Evolutionary conservation across 2,888 invertebrate species (phyloP).

Genomic region (Tetragonisca angustula): DNA sequence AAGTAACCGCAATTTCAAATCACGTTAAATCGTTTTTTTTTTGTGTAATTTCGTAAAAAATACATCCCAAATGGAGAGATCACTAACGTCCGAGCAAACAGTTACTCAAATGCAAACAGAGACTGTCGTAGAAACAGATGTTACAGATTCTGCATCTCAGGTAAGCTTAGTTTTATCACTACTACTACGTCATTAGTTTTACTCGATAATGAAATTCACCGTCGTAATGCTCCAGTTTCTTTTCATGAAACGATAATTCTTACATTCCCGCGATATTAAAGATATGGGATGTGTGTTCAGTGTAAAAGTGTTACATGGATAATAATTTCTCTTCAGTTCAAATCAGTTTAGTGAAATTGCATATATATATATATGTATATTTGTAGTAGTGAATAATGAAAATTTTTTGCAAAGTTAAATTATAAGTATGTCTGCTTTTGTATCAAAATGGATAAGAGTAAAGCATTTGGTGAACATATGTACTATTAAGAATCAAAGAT

Average conservation of each 20-base stretch:
- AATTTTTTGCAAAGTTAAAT: not conserved
- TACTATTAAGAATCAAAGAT: constrained; percentile 18
- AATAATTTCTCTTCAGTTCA: not conserved
- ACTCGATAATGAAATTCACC: not conserved
- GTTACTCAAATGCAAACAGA: constrained; percentile 80
- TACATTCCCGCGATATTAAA: not conserved
- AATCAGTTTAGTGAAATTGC: not conserved
- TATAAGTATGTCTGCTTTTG: constrained; percentile 7
- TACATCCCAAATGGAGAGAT: constrained; percentile 72
- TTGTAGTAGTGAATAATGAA: not conserved
- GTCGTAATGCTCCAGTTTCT: not conserved
- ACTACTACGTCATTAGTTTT: constrained; percentile 31
- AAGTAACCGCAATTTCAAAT: constrained; percentile 39
- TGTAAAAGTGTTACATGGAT: not conserved
- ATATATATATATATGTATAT: not conserved
- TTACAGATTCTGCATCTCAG: constrained; percentile 78
- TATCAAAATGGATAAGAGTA: constrained; percentile 6
- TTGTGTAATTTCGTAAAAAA: not conserved
- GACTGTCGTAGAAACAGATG: constrained; percentile 77
- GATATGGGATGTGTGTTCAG: not conserved
- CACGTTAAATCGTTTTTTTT: constrained; percentile 5
- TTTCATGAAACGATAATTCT: not conserved
- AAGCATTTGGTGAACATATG: not conserved
- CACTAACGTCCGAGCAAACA: constrained; percentile 75
- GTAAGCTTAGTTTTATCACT: constrained; percentile 61